Base-by-base conservation (phyloP, 2,888 invertebrate genomes). In the Apodemia zela region DNA sequence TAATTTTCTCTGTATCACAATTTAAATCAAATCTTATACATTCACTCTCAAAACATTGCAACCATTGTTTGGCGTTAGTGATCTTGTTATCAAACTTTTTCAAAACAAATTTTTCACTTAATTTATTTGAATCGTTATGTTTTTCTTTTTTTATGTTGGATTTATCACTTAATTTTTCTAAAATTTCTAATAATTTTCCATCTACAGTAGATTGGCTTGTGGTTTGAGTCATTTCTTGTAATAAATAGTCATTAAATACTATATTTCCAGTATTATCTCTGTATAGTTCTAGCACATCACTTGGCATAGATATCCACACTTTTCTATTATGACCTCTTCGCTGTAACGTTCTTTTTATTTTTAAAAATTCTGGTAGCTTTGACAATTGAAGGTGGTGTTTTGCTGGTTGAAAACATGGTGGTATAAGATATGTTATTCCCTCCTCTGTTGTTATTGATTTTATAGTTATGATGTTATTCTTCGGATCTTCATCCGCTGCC, bases 11-110 rank as follows among this genome's bases (percentile, higher is more conserved):
- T 35, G 59, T 59, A 42, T 59, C 17, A 59, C 18, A n/a, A 59
- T 59, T 59, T 59, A 59, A 59, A 59, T 62, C 25, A 63, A 59
- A 59, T 59, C 59, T 63, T 63, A 10, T 18, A 63, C 63, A 63
- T 18, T 63, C 59, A 63, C 59, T 59, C 47, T 63, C 63, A 63
- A 63, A 63, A 59, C 35, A 33, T 61, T 49, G 13, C 35, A 61
- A 35, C 61, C 61, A 61, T 33, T 61, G 61, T n/a, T 29, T 51
- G 51, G 54, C 61, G 35, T 61, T 61, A 51, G 49, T 35, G 51
- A 35, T 51, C 17, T 61, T 61, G 51, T 61, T 61, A 33, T 61
- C 38, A 51, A 61, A 61, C 54, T 61, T 61, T 17, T 61, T 49
- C 18, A 61, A 35, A 29, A 61, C 49, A 61, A 61, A 51, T 54